phyloP scores from a whole-genome alignment of 2,888 invertebrate species.

The Nephrotoma appendiculata region DNA sequence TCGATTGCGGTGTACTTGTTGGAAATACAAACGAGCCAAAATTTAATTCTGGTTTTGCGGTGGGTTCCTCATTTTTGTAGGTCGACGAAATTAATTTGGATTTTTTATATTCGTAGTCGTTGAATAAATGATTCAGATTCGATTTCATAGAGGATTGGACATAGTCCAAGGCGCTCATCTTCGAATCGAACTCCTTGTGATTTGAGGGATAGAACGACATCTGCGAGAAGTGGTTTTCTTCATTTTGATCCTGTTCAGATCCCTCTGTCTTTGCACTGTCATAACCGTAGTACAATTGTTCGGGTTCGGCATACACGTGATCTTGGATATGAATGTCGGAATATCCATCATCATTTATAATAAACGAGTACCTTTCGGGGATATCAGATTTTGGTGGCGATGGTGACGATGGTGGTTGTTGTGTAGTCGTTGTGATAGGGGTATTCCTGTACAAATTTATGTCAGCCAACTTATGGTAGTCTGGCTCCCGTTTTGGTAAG shows the following conservation, averaged over 20 bases:
- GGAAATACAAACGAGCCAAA: neutral
- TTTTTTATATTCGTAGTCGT: neutral
- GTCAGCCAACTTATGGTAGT: neutral
- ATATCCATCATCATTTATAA: neutral
- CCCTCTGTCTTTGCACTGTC: neutral
- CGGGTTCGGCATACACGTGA: neutral
- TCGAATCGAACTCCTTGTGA: neutral
- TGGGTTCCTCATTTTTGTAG: neutral
- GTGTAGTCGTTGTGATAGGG: neutral
- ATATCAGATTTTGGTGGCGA: neutral
- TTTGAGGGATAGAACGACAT: neutral
- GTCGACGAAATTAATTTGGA: neutral
- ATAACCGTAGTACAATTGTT: neutral
- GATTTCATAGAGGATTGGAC: conserved; percentile 1
- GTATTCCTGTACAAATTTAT: neutral
- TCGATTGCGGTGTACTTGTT: neutral
- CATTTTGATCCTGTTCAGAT: neutral
- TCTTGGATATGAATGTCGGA: neutral
- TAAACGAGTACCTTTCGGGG: neutral
- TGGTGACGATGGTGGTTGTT: neutral
- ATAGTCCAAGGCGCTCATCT: neutral
- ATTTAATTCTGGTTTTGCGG: neutral
- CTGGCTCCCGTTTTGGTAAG: neutral
- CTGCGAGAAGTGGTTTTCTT: neutral
- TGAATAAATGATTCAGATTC: neutral